Evolutionary conservation across 2,888 invertebrate genomes (phyloP).

Genomic region (Camptogramma bilineatum): DNA sequence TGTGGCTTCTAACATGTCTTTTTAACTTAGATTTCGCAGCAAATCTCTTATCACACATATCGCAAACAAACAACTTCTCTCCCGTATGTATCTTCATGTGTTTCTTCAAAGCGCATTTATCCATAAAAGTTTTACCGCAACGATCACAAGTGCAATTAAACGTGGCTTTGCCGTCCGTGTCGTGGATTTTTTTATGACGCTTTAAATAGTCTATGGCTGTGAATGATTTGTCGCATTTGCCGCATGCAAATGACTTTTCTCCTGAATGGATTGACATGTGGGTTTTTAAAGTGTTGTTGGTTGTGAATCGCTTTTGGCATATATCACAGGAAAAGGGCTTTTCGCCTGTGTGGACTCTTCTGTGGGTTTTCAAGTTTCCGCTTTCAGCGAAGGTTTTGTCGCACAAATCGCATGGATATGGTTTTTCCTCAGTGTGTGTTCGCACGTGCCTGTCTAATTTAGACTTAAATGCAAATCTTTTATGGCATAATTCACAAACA

Average conservation of each 20-base stretch:
- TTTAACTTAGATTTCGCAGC: slow-evolving; percentile 25
- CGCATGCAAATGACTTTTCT: slow-evolving; percentile 23
- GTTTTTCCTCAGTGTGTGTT: slow-evolving; percentile 27
- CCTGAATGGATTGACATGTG: slow-evolving; percentile 26
- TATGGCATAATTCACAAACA: slow-evolving; percentile 23
- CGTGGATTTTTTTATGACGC: slow-evolving; percentile 26
- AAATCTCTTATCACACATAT: slow-evolving; percentile 28
- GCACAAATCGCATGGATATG: slow-evolving; percentile 26
- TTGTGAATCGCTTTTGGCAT: slow-evolving; percentile 26
- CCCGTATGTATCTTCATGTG: slow-evolving; percentile 35
- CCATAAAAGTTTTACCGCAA: slow-evolving; percentile 28
- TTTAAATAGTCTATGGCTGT: slow-evolving; percentile 24
- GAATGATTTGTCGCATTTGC: slow-evolving; percentile 29
- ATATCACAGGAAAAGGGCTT: slow-evolving; percentile 25
- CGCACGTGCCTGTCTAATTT: slow-evolving; percentile 19
- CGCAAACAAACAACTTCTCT: slow-evolving; percentile 27
- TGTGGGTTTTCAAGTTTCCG: slow-evolving; percentile 26
- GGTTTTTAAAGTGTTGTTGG: slow-evolving; percentile 22
- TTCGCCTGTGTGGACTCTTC: slow-evolving; percentile 24
- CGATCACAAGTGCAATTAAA: slow-evolving; percentile 27
- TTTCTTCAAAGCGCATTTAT: slow-evolving; percentile 22
- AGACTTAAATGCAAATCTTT: slow-evolving; percentile 19
- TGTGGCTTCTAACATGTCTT: slow-evolving; percentile 27
- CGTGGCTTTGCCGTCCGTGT: slow-evolving; percentile 3
- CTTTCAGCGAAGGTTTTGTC: slow-evolving; percentile 25